A percentile compares a stretch with the other conserved stretches of the same genome.
Conservation (phyloP, 2,888 invertebrate genomes). For the Pristionchus arcanus region DNA sequence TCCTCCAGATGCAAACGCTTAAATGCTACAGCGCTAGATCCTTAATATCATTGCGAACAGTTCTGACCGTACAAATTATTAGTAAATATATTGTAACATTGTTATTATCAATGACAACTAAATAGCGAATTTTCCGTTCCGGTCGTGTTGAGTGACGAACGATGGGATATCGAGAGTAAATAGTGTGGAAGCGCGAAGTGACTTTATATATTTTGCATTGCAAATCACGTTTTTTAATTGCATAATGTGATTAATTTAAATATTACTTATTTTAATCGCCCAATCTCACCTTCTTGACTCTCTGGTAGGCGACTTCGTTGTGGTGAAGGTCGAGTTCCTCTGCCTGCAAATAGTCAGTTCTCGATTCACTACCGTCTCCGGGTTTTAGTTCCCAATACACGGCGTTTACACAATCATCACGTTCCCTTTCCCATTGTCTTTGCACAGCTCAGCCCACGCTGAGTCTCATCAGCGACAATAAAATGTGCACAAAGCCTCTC, state of each 20-base stretch:
- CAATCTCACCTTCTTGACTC: constrained; percentile 47
- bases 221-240: neutral
- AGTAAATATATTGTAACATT: too few species aligned
- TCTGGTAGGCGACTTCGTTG: constrained; percentile 71
- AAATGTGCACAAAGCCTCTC: constrained; percentile 44
- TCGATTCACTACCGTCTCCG: neutral
- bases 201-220: neutral
- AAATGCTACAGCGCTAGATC: too few species aligned
- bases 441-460: neutral
- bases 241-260: neutral
- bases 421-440: neutral
- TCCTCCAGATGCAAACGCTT: too few species aligned
- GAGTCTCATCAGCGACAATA: constrained; percentile 28
- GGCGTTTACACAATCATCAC: neutral
- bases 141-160: too few species aligned
- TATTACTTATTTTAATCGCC: neutral
- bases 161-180: too few species aligned
- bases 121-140: too few species aligned
- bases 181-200: neutral
- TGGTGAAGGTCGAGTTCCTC: constrained; percentile 71
- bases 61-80: too few species aligned
- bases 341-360: constrained; percentile 59
- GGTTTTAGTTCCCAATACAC: neutral
- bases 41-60: too few species aligned
- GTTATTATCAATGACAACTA: too few species aligned